These are phyloP conservation scores for Apis dorsata DNA, from an alignment of 1,140 invertebrate species.

Conservation along the genomic window DNA sequence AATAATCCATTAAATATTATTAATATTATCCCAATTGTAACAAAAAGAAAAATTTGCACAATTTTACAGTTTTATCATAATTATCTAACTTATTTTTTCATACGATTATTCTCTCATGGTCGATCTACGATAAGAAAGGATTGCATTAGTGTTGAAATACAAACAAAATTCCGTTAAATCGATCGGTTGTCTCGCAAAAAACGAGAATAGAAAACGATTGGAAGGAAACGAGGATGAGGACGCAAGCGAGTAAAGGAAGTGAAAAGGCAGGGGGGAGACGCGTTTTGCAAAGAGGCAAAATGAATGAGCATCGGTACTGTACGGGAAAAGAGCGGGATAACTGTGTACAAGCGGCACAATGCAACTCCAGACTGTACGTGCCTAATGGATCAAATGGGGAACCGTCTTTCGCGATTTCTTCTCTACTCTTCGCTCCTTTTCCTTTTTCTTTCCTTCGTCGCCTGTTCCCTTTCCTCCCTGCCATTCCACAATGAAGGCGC, in stretches of 20 bases:
- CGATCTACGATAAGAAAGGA: no score
- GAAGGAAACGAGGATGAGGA: neutral
- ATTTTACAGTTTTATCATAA: no score
- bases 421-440: neutral
- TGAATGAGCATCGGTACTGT: neutral
- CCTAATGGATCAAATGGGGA: conserved; percentile 24
- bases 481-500: no score
- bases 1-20: no score
- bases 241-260: neutral
- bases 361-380: conserved; percentile 17
- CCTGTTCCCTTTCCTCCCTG: neutral
- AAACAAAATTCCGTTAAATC: no score
- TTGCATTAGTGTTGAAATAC: no score
- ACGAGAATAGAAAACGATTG: neutral
- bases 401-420: conserved; percentile 28
- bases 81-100: no score
- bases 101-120: no score
- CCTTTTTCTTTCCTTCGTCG: neutral
- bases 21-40: no score
- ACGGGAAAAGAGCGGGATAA: neutral
- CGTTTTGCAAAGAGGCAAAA: conserved; percentile 13
- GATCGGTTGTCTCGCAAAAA: no score
- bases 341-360: conserved; percentile 1
- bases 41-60: no score
- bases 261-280: neutral